Conservation (phyloP, 2,888 invertebrate species). For the Boloria selene region DNA sequence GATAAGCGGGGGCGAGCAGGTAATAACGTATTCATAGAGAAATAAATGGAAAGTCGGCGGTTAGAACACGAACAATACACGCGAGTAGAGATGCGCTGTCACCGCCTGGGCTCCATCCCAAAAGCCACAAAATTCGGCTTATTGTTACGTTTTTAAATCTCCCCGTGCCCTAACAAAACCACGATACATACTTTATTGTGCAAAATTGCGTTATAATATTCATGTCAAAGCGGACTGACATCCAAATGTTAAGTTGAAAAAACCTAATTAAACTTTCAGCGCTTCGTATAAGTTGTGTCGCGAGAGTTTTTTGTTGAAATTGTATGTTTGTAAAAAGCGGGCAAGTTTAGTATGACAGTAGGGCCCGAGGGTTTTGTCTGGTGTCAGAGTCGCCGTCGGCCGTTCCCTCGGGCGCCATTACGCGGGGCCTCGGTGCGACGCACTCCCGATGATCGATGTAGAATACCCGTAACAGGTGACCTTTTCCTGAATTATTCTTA, state of each 20-base stretch:
- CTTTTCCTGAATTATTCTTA: conserved; percentile 79
- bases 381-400: conserved; percentile 57
- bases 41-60: conserved; percentile 83
- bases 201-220: conserved; percentile 78
- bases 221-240: conserved; percentile 56
- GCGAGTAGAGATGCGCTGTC: conserved; percentile 74
- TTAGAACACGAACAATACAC: conserved; percentile 79
- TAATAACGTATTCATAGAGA: conserved; percentile 83
- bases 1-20: conserved; percentile 82
- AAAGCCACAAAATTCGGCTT: conserved; percentile 65
- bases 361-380: conserved; percentile 69
- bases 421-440: conserved; percentile 71
- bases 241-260: conserved; percentile 60
- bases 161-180: conserved; percentile 61
- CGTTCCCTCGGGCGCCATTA: conserved; percentile 76
- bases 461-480: conserved; percentile 80
- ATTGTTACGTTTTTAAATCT: conserved; percentile 71
- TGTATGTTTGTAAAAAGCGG: conserved; percentile 58
- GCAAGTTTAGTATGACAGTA: conserved; percentile 68
- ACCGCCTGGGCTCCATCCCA: conserved; percentile 52
- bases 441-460: conserved; percentile 81
- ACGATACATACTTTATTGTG: conserved; percentile 73
- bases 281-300: conserved; percentile 48
- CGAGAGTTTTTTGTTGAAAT: conserved; percentile 57
- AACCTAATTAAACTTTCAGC: conserved; percentile 72